Evolutionary conservation across 2,113 vertebrate species (phyloP), one percentile per base, ranked within the genome.

Genomic region (Saimiri boliviensis): DNA sequence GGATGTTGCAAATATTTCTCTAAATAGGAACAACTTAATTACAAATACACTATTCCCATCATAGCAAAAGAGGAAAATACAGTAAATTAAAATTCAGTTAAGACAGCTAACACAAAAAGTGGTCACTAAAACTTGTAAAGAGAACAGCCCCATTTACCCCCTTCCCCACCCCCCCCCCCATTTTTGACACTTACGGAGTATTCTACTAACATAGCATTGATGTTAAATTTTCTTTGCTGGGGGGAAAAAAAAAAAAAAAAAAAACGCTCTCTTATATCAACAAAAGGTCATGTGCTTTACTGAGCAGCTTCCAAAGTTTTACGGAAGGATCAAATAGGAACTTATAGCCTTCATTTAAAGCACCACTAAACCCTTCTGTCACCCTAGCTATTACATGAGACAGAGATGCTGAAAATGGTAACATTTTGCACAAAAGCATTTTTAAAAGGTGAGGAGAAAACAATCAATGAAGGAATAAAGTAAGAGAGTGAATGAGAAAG

Each of bases 241-340:
- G 42, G 4, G 4, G 6, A 5, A 95, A 27, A 42, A 35, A 94
- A 42, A 5, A 95, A 27, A 42, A 35, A 94, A 97, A 97, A 97
- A 97, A 86, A 97, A 66, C 93, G 32, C 85, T 94, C 86, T 86
- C 86, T 98, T 94, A 92, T 96, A 98, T 98, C 98, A 98, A 98
- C 98, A 98, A 98, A 98, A 98, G 98, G 97, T 98, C 98, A 98
- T 98, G 98, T 98, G 98, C 97, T 98, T 97, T 89, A 83, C 97
- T 85, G 81, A 98, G 98, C 96, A 96, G 98, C 97, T 98, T 97
- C 98, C 98, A 98, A 98, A 99, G 97, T 99, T 98, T 98, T 98
- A 98, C 91, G 89, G 97, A 97, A 98, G 97, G 95, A 94, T 8
- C 96, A 98, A 87, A 98, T 6, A 95, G 95, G 80, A 97, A 98